These are phyloP conservation scores for Carposina sasakii DNA, from an alignment of 1,140 invertebrate genomes.

Conservation along the genomic window DNA sequence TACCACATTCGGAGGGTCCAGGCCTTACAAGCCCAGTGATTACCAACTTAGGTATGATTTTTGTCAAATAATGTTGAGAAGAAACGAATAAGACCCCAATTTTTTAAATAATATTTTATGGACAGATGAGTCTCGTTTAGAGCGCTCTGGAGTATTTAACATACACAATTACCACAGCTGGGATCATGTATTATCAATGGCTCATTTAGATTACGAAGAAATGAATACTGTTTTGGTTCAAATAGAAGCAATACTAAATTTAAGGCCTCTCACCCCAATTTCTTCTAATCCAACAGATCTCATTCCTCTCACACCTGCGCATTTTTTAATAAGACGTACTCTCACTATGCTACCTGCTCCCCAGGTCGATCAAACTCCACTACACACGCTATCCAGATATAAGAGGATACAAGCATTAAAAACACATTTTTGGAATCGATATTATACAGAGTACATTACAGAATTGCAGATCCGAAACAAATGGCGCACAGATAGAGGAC, in stretches of 20 bases:
- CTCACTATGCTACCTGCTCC: neutral
- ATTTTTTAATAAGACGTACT: conserved; percentile 5
- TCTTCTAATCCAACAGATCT: conserved; percentile 31
- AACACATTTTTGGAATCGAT: conserved; percentile 6
- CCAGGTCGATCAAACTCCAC: neutral
- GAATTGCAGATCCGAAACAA: neutral
- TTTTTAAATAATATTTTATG: too few relatives aligned
- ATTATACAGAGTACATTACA: conserved; percentile 1
- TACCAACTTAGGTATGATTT: too few relatives aligned
- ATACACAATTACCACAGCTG: too few relatives aligned
- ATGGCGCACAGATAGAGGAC: neutral
- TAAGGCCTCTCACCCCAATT: conserved; percentile 30
- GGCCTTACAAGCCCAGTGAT: too few relatives aligned
- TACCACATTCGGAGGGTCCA: too few relatives aligned
- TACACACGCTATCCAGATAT: neutral
- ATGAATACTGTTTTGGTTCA: conserved; percentile 25
- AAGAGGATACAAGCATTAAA: neutral
- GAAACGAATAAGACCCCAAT: too few relatives aligned
- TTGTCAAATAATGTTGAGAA: too few relatives aligned
- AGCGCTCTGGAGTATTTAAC: too few relatives aligned
- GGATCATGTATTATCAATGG: neutral
- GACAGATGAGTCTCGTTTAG: too few relatives aligned
- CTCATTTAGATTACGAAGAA: conserved; percentile 23
- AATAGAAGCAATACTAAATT: conserved; percentile 39
- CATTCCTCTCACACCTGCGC: conserved; percentile 27